Percentiles rank a stretch among this genome's conserved stretches.
These are phyloP conservation scores for Neotragus moschatus DNA, from an alignment of 2,113 vertebrate species.

Conservation along the genomic window DNA sequence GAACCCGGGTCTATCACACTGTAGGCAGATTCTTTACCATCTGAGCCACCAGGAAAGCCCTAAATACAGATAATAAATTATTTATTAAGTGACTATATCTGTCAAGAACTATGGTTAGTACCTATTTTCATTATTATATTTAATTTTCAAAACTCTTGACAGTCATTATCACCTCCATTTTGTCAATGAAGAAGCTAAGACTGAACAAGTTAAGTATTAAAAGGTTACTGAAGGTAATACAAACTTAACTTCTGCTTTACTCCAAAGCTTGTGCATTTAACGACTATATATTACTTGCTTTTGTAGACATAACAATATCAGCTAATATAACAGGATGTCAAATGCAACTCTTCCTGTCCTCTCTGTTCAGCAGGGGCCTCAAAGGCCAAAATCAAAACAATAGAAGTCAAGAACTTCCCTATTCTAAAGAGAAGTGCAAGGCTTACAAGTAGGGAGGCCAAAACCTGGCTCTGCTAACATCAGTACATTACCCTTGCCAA, in stretches of 20 bases:
- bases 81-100: background rate
- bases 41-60: background rate
- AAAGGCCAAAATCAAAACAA: slow-evolving; percentile 58
- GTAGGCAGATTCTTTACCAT: background rate
- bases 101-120: background rate
- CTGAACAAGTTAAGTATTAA: background rate
- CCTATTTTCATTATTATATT: background rate
- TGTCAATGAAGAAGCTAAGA: background rate
- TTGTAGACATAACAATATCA: slow-evolving; percentile 64
- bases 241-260: background rate
- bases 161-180: background rate
- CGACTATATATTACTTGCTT: background rate
- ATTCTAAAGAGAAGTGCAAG: background rate
- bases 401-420: background rate
- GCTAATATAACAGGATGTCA: slow-evolving; percentile 60
- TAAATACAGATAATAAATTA: background rate
- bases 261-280: background rate
- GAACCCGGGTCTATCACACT: background rate
- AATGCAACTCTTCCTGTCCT: slow-evolving; percentile 52
- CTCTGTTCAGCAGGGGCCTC: slow-evolving; percentile 19
- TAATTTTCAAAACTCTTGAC: background rate
- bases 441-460: background rate
- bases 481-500: background rate
- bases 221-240: background rate
- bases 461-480: background rate